Evolutionary conservation across 2,797 vertebrate species (phyloP), one percentile per base, ranked within the genome.

Genomic region (Gymnodraco acuticeps): DNA sequence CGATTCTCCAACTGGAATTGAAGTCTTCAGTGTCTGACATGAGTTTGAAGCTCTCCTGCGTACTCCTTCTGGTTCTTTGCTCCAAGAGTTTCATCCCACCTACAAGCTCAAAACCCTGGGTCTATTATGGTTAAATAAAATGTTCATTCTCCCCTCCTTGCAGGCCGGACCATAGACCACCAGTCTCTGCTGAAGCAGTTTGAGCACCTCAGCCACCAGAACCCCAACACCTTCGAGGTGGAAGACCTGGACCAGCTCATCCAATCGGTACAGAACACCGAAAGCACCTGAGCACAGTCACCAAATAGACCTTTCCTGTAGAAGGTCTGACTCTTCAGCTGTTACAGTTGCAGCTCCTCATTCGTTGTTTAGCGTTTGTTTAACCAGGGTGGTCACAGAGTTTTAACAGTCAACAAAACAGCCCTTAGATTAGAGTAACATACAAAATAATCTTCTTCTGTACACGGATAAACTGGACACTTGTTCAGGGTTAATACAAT

Each of bases 231-330:
- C 0, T 99, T 99, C 0, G 98, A 99, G 87, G 95, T 96, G 77
- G 96, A 95, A 64, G 98, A 99, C 88, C 94, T 99, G 92, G 96
- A 98, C 87, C 95, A 95, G 80, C 93, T 99, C 81, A 99, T 99
- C 88, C 96, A 93, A 95, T 94, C 97, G 82, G 98, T 99, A 90
- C 88, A 92, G 82, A 27, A 53, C 13, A 31, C 3, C 19, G 52
- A 9, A 58, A 68, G n/a, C n/a, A 19, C 16, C 1, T 3, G 1
- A 23, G 42, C 16, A 17, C 14, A 6, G 10, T 61, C 12, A 56
- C n/a, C 48, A 53, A 33, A 20, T 27, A 55, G 51, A 65, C 19
- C 9, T 46, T 33, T 42, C 42, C 46, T n/a, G 3, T 27, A 11
- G 51, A 15, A 20, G 41, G 20, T 38, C 3, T 52, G 7, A 19